Percentiles rank a stretch among this genome's conserved stretches.
phyloP scores from a whole-genome alignment of 2,888 invertebrate genomes.

The Euclidia mi region DNA sequence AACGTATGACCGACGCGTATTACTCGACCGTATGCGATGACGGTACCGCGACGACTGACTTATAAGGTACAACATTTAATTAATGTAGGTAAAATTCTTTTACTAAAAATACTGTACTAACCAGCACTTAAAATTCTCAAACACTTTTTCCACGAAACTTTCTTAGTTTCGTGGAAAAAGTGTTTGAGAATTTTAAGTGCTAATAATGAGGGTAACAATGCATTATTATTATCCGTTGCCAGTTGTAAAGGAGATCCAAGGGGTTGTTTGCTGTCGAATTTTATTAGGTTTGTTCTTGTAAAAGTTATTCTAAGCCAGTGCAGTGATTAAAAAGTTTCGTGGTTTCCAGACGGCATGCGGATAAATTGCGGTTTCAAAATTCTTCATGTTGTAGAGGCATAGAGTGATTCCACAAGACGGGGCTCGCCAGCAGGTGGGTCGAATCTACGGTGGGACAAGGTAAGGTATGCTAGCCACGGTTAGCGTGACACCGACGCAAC shows the following conservation, averaged over 20 bases:
- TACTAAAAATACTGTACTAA: slow-evolving; percentile 60
- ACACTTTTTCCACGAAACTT: no score
- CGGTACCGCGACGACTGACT: no score
- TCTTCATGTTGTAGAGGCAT: not conserved
- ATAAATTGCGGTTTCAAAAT: not conserved
- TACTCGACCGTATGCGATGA: no score
- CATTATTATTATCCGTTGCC: slow-evolving; percentile 52
- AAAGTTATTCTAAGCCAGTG: not conserved
- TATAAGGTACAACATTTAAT: slow-evolving; percentile 75
- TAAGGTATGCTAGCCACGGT: no score
- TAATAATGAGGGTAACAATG: slow-evolving; percentile 55
- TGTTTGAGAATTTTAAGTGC: slow-evolving; percentile 65
- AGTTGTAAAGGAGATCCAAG: slow-evolving; percentile 23
- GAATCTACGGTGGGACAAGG: not conserved
- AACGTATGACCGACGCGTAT: no score
- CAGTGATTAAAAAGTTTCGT: slow-evolving; percentile 1
- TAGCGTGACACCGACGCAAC: no score
- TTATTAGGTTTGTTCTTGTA: slow-evolving; percentile 5
- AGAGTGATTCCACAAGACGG: not conserved
- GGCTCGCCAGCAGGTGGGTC: no score
- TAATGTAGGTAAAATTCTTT: slow-evolving; percentile 75
- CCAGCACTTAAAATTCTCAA: no score
- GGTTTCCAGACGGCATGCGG: no score
- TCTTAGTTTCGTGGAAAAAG: slow-evolving; percentile 59
- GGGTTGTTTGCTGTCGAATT: slow-evolving; percentile 5